Evolutionary conservation across 2,888 invertebrate species (phyloP), one percentile per base, ranked within the genome.

Genomic region (Hydrotaea cyrtoneurina): DNA sequence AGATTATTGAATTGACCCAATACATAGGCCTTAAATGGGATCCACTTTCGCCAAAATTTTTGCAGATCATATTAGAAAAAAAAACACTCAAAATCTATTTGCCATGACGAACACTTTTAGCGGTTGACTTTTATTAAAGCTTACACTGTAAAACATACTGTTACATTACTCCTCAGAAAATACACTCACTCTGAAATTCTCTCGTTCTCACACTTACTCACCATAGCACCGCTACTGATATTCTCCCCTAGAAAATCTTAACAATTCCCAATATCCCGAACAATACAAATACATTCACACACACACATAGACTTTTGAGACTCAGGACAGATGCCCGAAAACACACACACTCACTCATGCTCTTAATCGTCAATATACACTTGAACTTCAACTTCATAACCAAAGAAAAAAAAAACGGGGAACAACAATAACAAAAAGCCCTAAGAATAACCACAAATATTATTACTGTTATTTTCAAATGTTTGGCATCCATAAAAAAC

Each of bases 361-460:
- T 2, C 15, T 3, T 13, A 31, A 5, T 15, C 39, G 21, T 13
- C 31, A 10, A 46, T 8, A 69, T 31, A 31, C 31, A 59, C 69
- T 46, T 69, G 69, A 69, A 69, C 69, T 69, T 66, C 66, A 66
- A 66, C 39, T 66, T 69, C 69, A 46, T 50, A 2, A 4, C n/a
- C 50, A 50, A 50, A 50, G 4, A 50, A 2, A 50, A 66, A 2
- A 11, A 39, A 39, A 36, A 53, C 46, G 31, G 13, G 36, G 1
- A 62, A 36, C 36, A 62, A 21, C 62, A 31, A 36, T 15, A 66
- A 43, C n/a, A 66, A 64, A 36, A 64, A 43, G 13, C 4, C 36
- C 36, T 5, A 2, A 69, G 39, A 15, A 66, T 43, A 43, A 69
- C 43, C 69, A 69, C 69, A 69, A 69, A 46, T 69, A 46, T 69